A percentile compares a stretch with the other conserved stretches of the same genome.
These are phyloP conservation scores for Nyctibius grandis DNA, from an alignment of 2,797 vertebrate genomes.

Conservation along the genomic window DNA sequence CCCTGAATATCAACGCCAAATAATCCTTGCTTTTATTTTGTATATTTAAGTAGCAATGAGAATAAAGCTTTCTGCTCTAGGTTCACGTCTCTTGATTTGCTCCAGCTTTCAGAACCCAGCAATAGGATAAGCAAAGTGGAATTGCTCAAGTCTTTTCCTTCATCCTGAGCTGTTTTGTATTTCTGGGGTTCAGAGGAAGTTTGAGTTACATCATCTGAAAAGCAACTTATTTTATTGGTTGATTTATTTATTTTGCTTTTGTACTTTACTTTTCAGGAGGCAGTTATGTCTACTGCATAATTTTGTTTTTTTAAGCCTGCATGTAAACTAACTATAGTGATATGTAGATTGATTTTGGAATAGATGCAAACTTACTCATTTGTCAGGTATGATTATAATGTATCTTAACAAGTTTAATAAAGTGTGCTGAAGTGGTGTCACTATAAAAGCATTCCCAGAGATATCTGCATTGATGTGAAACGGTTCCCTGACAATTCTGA, in stretches of 20 bases:
- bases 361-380: conserved; percentile 13
- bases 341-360: not conserved
- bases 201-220: not conserved
- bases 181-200: not conserved
- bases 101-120: not conserved
- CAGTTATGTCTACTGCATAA: not conserved
- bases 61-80: not conserved
- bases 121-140: not conserved
- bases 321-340: not conserved
- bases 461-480: conserved; percentile 11
- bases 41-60: not conserved
- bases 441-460: conserved; percentile 20
- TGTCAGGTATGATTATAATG: conserved; percentile 42
- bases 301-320: conserved; percentile 2
- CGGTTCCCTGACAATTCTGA: conserved; percentile 10
- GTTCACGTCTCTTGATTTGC: not conserved
- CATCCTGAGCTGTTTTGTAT: not conserved
- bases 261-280: not conserved
- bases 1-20: not conserved
- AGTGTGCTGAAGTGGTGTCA: conserved; percentile 4
- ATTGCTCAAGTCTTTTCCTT: not conserved
- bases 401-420: conserved; percentile 37
- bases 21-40: not conserved
- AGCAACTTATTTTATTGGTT: not conserved
- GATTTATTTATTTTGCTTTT: not conserved